Evolutionary conservation across 2,797 vertebrate species (phyloP).

Genomic region (Sebastes diaconus): DNA sequence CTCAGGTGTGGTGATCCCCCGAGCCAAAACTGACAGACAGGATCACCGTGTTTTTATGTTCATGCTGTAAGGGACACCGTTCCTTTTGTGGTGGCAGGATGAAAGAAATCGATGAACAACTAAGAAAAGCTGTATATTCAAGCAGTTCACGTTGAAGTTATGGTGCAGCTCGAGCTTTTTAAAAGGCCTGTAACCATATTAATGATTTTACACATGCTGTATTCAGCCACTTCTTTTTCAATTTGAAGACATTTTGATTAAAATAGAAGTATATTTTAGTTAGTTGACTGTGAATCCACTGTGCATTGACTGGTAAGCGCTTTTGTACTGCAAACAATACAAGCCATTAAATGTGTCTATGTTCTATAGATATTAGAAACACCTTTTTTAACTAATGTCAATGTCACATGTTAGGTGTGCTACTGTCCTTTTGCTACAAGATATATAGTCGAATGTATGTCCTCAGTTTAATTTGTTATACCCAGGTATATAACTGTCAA

Average conservation of each 20-base stretch:
- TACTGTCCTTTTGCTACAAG: neutral
- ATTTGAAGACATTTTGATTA: slow-evolving; percentile 2
- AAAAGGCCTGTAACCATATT: neutral
- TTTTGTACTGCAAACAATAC: slow-evolving; percentile 23
- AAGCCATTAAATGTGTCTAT: neutral
- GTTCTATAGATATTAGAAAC: neutral
- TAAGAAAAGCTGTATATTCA: neutral
- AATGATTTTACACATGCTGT: neutral
- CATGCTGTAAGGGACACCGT: neutral
- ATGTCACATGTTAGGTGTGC: neutral
- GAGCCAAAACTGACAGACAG: neutral
- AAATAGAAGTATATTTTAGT: slow-evolving; percentile 30
- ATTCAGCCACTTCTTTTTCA: neutral
- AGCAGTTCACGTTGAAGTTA: neutral
- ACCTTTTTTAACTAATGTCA: neutral
- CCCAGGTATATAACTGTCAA: neutral
- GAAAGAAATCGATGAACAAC: neutral
- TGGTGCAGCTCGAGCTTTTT: neutral
- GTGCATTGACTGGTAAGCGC: slow-evolving; percentile 3
- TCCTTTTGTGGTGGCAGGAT: neutral
- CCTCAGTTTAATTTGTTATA: neutral
- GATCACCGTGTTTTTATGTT: neutral
- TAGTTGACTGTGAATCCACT: slow-evolving; percentile 31
- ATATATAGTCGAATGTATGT: neutral
- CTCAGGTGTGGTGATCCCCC: neutral